phyloP scores from a whole-genome alignment of 2,888 invertebrate species.

The Eilema griseolum region DNA sequence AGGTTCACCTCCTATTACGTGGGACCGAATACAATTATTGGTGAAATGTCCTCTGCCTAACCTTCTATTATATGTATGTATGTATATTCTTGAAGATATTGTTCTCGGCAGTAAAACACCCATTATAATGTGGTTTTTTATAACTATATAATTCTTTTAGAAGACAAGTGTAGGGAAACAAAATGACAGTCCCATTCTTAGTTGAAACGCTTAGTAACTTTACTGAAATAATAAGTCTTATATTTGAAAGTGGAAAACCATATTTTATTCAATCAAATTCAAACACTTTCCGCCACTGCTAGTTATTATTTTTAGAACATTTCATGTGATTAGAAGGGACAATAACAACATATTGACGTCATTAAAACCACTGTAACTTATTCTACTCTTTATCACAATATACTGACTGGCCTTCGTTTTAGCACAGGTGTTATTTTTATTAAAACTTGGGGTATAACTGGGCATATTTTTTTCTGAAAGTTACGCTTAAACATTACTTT shows the following conservation, averaged over 20 bases:
- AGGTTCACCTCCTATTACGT: too few species aligned
- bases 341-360: not conserved
- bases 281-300: not conserved
- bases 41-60: too few species aligned
- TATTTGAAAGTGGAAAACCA: not conserved
- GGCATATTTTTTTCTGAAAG: too few species aligned
- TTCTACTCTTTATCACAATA: not conserved
- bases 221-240: not conserved
- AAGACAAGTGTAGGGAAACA: too few species aligned
- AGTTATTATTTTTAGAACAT: not conserved
- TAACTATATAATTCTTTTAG: too few species aligned
- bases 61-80: too few species aligned
- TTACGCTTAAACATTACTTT: not conserved
- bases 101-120: too few species aligned
- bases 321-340: not conserved
- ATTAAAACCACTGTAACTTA: too few species aligned
- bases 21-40: too few species aligned
- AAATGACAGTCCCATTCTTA: not conserved
- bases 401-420: not conserved
- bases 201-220: not conserved
- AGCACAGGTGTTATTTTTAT: not conserved
- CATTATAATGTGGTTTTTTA: too few species aligned
- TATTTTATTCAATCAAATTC: too few species aligned
- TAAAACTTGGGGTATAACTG: not conserved
- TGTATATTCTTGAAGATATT: too few species aligned